Base-by-base conservation (phyloP, 2,113 vertebrate species). In the Scophthalmus maximus region DNA sequence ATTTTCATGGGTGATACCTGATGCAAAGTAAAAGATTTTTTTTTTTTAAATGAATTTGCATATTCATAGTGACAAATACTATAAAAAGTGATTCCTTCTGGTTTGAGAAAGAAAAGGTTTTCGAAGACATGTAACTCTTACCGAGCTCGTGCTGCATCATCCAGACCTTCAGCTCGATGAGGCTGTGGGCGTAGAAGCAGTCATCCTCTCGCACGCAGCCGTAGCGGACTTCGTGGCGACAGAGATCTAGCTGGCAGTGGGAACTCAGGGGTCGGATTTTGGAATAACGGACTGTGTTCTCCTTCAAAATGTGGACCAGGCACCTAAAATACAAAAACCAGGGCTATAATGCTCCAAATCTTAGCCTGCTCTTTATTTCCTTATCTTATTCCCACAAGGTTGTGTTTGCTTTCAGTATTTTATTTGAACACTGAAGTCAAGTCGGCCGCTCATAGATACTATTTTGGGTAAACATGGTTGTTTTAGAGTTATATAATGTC, bases 141-240 rank as follows among this genome's bases (percentile, higher is more conserved):
- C 98, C 95, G 44, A 94, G 95, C 60, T 98, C 94, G 2, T 87
- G 95, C 69, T 99, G 97, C 94, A 99, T 94, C 91, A 96, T 96
- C 98, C 98, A 99, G 22, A 98, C 97, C 83, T 99, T 97, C 60
- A 99, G 91, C 84, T 99, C 98, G 1, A 98, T 93, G 61, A 99
- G 94, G 75, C 97, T 99, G 87, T 99, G 98, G 12, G 98, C 97
- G 60, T 96, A 99, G 84, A 96, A 97, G 84, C 98, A 99, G 29
- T 94, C 95, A 61, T 99, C 97, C 79, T 99, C 97, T 65, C 97
- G 84, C 47, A 95, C 88, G 22, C 98, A 99, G 81, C 98, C 97
- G 0, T 97, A 98, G 6, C 97, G 95, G 1, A 97, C 97, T 82
- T 98, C 97, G 3, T 99, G 98, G 0, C 97, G 94, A 90, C 98